These are phyloP conservation scores for Meloidogyne chitwoodi DNA, from an alignment of 1,140 invertebrate species.

Conservation along the genomic window DNA sequence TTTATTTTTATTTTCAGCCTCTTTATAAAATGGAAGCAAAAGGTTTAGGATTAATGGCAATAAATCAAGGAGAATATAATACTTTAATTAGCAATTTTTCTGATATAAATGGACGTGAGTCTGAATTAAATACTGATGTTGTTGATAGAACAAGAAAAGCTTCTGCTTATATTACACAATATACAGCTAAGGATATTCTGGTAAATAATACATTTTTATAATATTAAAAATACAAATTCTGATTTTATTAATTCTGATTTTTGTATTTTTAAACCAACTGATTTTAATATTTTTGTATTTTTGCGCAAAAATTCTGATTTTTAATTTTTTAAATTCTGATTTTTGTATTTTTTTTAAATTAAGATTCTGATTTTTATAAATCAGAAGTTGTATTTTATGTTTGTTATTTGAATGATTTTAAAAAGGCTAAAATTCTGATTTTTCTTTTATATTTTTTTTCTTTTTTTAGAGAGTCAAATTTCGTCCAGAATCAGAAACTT, in stretches of 20 bases:
- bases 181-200: slow-evolving; percentile 33
- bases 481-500: slow-evolving; percentile 53
- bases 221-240: background rate
- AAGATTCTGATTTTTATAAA: background rate
- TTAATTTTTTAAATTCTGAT: background rate
- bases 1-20: slow-evolving; percentile 36
- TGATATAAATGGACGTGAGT: slow-evolving; percentile 10
- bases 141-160: slow-evolving; percentile 35
- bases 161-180: slow-evolving; percentile 50
- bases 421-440: background rate
- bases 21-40: slow-evolving; percentile 56
- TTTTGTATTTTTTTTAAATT: background rate
- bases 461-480: slow-evolving; percentile 49
- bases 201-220: background rate
- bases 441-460: background rate
- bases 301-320: too few relatives aligned
- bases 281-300: too few relatives aligned
- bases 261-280: too few relatives aligned
- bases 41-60: slow-evolving; percentile 40
- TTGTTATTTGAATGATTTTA: too few relatives aligned
- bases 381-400: too few relatives aligned
- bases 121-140: slow-evolving; percentile 2
- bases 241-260: too few relatives aligned
- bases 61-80: background rate
- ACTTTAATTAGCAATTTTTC: slow-evolving; percentile 4